phyloP scores from a whole-genome alignment of 2,113 vertebrate species.

The Pantherophis guttatus region DNA sequence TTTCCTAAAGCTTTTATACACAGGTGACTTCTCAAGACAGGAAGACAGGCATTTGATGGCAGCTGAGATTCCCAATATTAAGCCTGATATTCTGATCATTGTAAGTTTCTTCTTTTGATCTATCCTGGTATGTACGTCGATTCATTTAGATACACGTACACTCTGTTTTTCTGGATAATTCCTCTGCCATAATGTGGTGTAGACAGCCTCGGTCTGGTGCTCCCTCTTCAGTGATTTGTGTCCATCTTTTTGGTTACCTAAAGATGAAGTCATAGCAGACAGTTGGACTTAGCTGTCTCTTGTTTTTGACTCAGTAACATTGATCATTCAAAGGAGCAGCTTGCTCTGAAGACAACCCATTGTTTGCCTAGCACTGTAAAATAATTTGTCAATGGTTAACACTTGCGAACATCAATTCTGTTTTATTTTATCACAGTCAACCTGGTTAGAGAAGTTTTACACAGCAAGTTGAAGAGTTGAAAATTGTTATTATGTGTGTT shows the following conservation, averaged over 20 bases:
- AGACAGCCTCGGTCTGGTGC: neutral
- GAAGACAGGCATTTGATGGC: slow-evolving; percentile 98
- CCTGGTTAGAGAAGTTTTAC: neutral
- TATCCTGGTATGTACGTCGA: neutral
- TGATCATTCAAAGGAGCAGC: neutral
- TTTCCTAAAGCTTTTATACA: slow-evolving; percentile 85
- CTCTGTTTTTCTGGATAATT: neutral
- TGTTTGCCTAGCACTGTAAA: neutral
- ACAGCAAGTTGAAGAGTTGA: neutral
- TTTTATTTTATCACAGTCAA: neutral
- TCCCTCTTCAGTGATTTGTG: neutral
- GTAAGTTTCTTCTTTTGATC: slow-evolving; percentile 69
- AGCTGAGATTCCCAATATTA: slow-evolving; percentile 96
- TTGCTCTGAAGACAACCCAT: neutral
- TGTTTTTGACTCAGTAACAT: neutral
- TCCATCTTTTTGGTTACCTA: neutral
- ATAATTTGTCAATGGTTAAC: neutral
- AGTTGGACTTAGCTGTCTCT: neutral
- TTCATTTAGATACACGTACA: neutral
- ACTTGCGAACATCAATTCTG: neutral
- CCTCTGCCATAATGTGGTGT: neutral
- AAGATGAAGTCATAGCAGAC: neutral
- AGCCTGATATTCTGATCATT: slow-evolving; percentile 96
- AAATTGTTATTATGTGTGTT: neutral
- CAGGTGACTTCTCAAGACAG: slow-evolving; percentile 96